Evolutionary conservation across 2,888 invertebrate species (phyloP), one percentile per base, ranked within the genome.

Genomic region (Autographa gamma): DNA sequence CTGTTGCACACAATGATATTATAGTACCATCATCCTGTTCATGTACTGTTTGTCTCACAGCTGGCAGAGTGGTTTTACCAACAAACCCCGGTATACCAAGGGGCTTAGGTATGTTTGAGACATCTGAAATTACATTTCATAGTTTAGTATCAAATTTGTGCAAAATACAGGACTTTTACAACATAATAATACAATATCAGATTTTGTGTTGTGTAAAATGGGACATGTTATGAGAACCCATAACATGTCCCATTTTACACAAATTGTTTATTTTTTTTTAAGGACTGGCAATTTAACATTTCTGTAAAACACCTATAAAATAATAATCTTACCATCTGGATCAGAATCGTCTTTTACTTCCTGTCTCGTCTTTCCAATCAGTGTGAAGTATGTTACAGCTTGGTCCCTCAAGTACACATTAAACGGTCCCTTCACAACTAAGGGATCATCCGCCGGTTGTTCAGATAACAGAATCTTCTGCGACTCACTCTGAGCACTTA

Each of bases 21-120:
- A 99, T 97, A 0, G 97, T 98, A 6, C 98, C 99, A 92, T 99
- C 99, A 68, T 98, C 97, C 93, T 99, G 99, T 90, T 99, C 98
- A 90, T 99, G 99, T 1, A 98, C 97, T 34, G 97, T 97, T 13
- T 97, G 97, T 72, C 96, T 91, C 2, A 96, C 90, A 16, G 95
- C 92, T 9, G 96, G 93, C 64, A 96, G 83, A 78, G 93, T 88
- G 81, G 95, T 91, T 5, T 89, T 92, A 2, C 92, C 96, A 85
- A 95, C 94, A 84, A 87, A 89, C 11, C 95, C 95, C 62, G 95
- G 95, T 84, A 95, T 94, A 0, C 93, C 96, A 85, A 90, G 95
- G 62, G 97, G 97, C 63, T 97, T 96, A 69, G 96, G 91, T 72
- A 98, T 93, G 70, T 97, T 95, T 8, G 97, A 96, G 6, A 98